Percentiles rank a stretch among this genome's conserved stretches.
Evolutionary conservation across 2,888 invertebrate genomes (phyloP).

Genomic region (Perizoma flavofasciatum): DNA sequence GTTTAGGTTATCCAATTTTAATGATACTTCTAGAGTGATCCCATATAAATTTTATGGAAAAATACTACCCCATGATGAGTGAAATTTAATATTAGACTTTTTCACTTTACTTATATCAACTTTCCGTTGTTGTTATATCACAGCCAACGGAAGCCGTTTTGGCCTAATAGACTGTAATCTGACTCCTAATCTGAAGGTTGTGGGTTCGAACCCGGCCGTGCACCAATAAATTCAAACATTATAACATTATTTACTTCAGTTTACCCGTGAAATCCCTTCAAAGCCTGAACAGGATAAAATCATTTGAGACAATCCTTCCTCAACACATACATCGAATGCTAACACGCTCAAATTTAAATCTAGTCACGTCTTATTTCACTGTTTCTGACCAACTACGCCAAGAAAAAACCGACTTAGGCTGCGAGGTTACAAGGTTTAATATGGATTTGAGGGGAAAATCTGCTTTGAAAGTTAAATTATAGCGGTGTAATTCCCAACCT

Average conservation of each 20-base stretch:
- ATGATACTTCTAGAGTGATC: too few relatives aligned
- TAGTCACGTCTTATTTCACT: background rate
- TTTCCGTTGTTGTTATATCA: too few relatives aligned
- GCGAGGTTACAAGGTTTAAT: slow-evolving; percentile 15
- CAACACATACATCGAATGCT: slow-evolving; percentile 41
- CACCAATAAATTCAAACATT: too few relatives aligned
- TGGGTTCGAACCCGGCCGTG: too few relatives aligned
- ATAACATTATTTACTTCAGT: slow-evolving; percentile 2
- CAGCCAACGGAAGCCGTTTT: too few relatives aligned
- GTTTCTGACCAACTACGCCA: slow-evolving; percentile 5
- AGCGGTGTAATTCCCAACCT: slow-evolving; percentile 50
- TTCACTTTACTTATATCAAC: too few relatives aligned
- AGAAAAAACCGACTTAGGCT: slow-evolving; percentile 25
- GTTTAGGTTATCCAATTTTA: too few relatives aligned
- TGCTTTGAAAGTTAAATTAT: slow-evolving; percentile 48
- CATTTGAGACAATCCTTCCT: slow-evolving; percentile 31
- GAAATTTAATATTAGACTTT: too few relatives aligned
- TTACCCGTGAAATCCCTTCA: slow-evolving; percentile 19
- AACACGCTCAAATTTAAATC: slow-evolving; percentile 40
- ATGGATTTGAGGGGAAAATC: slow-evolving; percentile 26
- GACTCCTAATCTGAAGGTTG: too few relatives aligned
- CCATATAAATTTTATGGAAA: too few relatives aligned
- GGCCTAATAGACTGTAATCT: too few relatives aligned
- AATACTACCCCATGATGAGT: too few relatives aligned
- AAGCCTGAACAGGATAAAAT: slow-evolving; percentile 30